Base-by-base conservation (phyloP, 2,797 vertebrate species). In the Strix occidentalis region DNA sequence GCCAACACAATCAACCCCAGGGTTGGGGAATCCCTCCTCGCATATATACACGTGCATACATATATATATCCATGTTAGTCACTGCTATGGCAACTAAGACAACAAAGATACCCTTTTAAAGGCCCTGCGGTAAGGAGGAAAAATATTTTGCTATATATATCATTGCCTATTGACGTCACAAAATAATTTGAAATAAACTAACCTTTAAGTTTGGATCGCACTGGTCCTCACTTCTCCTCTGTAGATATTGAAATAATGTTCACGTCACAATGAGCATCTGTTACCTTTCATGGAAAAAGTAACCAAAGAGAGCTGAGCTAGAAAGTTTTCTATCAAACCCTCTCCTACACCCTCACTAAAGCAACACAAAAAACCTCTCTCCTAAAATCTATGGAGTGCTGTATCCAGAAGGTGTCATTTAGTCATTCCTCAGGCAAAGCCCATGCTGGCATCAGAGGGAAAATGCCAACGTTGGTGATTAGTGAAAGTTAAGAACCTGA, bases 61-160 rank as follows among this genome's bases (percentile, higher is more conserved):
- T 81, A 79, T 90, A 92, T 86, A 90, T 79, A 75, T 57, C 79
- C 88, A 92, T 2, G 3, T 80, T 96, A 94, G 90, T 92, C 89
- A 82, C 89, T 96, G 97, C 94, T 95, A 97, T 97, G 90, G 97
- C 95, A 97, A 97, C 95, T 78, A 79, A 84, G 68, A 92, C 90
- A 97, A 97, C 93, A 96, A 94, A 97, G 94, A 96, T 96, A 91
- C 79, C 82, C 89, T 96, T 96, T 97, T 95, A 96, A 97, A 97
- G 84, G 87, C 58, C 53, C 65, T 85, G 93, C 12, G 45, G 93
- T 92, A 90, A 96, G 90, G 75, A 96, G 87, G 93, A 93, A 96
- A 97, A 97, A 96, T 96, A 97, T 95, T 96, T 96, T 88, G 93
- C 95, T 96, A 96, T 95, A 96, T 97, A 96, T 97, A 97, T 93